Conservation (phyloP, 2,888 invertebrate genomes). For the Nymphalis c-album region DNA sequence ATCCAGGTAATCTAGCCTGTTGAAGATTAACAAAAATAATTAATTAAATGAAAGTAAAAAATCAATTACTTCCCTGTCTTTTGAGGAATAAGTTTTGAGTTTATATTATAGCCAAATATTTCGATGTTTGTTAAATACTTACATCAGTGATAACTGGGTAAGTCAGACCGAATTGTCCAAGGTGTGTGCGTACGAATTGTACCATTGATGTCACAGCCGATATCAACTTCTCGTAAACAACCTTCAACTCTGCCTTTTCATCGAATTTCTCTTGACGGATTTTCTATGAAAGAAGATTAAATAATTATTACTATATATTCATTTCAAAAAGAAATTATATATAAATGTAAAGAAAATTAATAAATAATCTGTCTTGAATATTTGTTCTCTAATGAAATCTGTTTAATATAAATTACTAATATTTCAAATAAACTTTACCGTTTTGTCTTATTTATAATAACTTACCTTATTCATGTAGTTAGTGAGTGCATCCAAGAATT, state of each 20-base stretch:
- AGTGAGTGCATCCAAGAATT: constrained; percentile 81
- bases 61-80: no score
- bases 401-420: no score
- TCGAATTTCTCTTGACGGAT: constrained; percentile 82
- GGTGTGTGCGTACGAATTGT: constrained; percentile 64
- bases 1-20: constrained; percentile 41
- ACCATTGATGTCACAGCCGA: constrained; percentile 81
- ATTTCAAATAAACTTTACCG: not conserved
- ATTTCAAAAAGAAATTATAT: no score
- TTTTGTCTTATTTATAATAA: not conserved
- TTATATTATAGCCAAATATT: no score
- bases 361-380: no score
- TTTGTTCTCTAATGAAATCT: no score
- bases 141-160: constrained; percentile 53
- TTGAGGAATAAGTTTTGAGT: no score
- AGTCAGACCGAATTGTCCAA: constrained; percentile 54
- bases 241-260: constrained; percentile 83
- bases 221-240: constrained; percentile 81
- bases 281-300: constrained; percentile 66
- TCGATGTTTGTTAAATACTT: constrained; percentile 40
- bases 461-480: constrained; percentile 84
- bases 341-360: no score
- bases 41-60: not conserved
- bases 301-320: no score
- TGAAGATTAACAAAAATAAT: not conserved